A percentile compares a stretch with the other conserved stretches of the same genome.
phyloP scores from a whole-genome alignment of 2,797 vertebrate species.

The Lepilemur septentrionalis region DNA sequence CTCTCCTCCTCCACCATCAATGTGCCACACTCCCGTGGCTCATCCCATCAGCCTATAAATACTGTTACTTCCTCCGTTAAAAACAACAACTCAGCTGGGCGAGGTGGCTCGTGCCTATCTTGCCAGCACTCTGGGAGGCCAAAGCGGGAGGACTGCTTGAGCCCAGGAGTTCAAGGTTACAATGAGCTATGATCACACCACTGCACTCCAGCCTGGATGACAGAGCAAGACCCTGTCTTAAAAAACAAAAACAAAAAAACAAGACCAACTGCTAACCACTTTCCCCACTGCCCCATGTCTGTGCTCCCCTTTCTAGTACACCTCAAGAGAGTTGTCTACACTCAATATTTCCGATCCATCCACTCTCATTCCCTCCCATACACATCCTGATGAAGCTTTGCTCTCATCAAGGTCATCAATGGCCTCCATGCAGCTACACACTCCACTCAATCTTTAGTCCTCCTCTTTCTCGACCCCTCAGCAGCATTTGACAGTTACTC shows the following conservation, averaged over 20 bases:
- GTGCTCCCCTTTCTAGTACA: not conserved
- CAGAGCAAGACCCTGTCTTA: too few species aligned
- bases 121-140: too few species aligned
- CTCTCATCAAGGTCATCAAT: not conserved
- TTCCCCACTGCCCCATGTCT: not conserved
- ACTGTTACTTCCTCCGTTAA: not conserved
- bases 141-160: too few species aligned
- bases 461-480: not conserved
- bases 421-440: not conserved
- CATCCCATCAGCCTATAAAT: not conserved
- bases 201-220: too few species aligned
- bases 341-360: not conserved
- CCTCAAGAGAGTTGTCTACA: not conserved
- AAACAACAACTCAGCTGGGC: not conserved
- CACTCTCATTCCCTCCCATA: not conserved
- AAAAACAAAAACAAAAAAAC: too few species aligned
- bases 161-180: too few species aligned
- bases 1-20: not conserved
- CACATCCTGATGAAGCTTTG: not conserved
- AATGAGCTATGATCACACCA: too few species aligned
- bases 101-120: too few species aligned
- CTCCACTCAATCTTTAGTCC: not conserved
- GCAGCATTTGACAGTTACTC: not conserved
- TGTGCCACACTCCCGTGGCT: not conserved
- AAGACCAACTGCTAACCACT: not conserved